phyloP scores from a whole-genome alignment of 2,797 vertebrate genomes.

The Carduelis carduelis region DNA sequence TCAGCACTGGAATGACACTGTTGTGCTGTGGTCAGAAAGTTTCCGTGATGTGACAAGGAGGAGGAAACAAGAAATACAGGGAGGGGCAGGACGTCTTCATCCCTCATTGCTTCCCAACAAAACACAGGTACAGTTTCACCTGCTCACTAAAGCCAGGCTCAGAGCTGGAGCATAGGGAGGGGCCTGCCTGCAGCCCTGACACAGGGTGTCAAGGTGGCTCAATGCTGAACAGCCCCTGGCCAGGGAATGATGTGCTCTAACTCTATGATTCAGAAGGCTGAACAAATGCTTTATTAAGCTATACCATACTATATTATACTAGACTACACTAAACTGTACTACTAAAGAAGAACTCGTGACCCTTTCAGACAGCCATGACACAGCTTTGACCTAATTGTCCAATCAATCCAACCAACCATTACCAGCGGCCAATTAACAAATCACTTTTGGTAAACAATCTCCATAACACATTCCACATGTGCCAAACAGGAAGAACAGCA shows the following conservation, averaged over 20 bases:
- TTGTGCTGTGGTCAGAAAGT: neutral
- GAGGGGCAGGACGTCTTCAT: neutral
- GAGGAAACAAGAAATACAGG: neutral
- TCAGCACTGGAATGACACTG: neutral
- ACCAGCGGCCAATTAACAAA: neutral
- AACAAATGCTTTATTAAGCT: neutral
- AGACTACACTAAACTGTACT: neutral
- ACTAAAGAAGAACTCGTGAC: neutral
- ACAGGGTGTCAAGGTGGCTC: fast-evolving
- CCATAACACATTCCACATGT: neutral
- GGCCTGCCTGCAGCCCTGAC: neutral
- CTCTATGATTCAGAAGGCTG: neutral
- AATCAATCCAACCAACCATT: neutral
- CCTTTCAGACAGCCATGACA: neutral
- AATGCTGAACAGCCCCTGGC: neutral
- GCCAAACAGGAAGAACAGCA: neutral
- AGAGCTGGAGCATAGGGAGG: neutral
- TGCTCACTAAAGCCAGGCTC: neutral
- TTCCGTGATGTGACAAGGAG: neutral
- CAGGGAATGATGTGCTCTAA: neutral
- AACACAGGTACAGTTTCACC: neutral
- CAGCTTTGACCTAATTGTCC: neutral
- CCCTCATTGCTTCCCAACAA: neutral
- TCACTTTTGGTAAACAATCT: neutral
- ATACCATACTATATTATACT: too few relatives aligned